phyloP scores from a whole-genome alignment of 2,113 vertebrate genomes.

The Hucho hucho region DNA sequence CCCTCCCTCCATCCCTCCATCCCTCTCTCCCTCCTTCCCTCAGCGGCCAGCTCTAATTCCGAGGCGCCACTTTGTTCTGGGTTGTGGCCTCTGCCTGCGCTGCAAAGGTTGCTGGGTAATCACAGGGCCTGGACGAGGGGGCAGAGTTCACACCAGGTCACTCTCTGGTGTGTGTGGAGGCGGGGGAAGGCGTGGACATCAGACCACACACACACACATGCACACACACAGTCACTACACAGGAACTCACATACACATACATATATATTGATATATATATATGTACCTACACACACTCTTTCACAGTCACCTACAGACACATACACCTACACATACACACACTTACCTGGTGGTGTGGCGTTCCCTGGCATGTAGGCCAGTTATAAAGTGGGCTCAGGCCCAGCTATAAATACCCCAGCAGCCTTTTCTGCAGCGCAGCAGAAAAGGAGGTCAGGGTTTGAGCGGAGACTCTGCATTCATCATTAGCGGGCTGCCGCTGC shows the following conservation, averaged over 20 bases:
- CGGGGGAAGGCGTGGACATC: conserved; percentile 36
- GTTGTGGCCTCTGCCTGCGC: conserved; percentile 25
- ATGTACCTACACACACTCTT: conserved; percentile 24
- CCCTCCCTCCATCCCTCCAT: conserved; percentile 25
- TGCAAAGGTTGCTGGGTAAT: conserved; percentile 45
- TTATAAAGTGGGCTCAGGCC: conserved; percentile 59
- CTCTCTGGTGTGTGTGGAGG: conserved; percentile 31
- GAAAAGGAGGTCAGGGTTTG: conserved; percentile 81
- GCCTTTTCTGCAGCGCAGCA: conserved; percentile 72
- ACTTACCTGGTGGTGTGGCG: conserved; percentile 40
- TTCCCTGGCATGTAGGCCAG: conserved; percentile 60
- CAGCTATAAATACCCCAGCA: conserved; percentile 65
- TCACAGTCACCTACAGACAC: conserved; percentile 28
- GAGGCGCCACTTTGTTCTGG: neutral
- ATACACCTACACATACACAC: conserved; percentile 37
- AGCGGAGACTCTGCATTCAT: conserved; percentile 77
- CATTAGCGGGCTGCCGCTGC: conserved; percentile 76
- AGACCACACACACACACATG: conserved; percentile 38
- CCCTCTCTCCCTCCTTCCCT: conserved; percentile 38
- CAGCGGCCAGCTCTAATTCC: neutral
- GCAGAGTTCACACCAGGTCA: conserved; percentile 52
- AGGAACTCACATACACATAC: conserved; percentile 25
- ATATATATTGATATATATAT: neutral
- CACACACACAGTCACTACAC: conserved; percentile 33
- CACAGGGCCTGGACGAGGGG: conserved; percentile 45